Base-by-base conservation (phyloP, 1,140 invertebrate genomes). In the Drosophila busckii region DNA sequence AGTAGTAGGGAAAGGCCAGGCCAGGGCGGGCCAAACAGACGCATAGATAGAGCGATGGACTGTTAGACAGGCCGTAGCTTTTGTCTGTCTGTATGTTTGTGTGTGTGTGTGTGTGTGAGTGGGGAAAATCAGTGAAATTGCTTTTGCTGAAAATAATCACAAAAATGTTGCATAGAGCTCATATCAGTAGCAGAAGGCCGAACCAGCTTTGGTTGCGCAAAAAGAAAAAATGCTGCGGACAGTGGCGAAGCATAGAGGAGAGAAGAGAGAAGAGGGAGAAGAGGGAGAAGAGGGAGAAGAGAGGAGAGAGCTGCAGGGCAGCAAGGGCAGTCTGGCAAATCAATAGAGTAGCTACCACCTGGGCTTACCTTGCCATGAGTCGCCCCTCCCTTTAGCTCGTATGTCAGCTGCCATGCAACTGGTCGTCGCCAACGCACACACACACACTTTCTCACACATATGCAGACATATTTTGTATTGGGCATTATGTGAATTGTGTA, bases 81-180 rank as follows among this genome's bases (percentile, higher is more conserved):
- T n/a, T n/a, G n/a, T n/a, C n/a, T n/a, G n/a, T n/a, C n/a, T n/a
- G n/a, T n/a, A n/a, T n/a, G n/a, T n/a, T n/a, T n/a, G n/a, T n/a
- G n/a, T n/a, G n/a, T n/a, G n/a, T n/a, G n/a, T n/a, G n/a, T n/a
- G n/a, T n/a, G n/a, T n/a, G n/a, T n/a, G n/a, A n/a, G n/a, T n/a
- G n/a, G n/a, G n/a, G n/a, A n/a, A n/a, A n/a, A n/a, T n/a, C n/a
- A n/a, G n/a, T n/a, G n/a, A n/a, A n/a, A n/a, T n/a, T n/a, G n/a
- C n/a, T n/a, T n/a, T n/a, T n/a, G n/a, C n/a, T n/a, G n/a, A n/a
- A n/a, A 44, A 54, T 60, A 60, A 54, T 54, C 49, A 54, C 45
- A 46, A 54, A 52, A 62, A 50, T 42, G 35, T 62, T 62, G 53
- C 45, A 62, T 56, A 56, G 59, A 49, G 37, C 58, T 62, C 50